These are phyloP conservation scores for Alexandromys fortis DNA, from an alignment of 2,113 vertebrate genomes.

Conservation along the genomic window DNA sequence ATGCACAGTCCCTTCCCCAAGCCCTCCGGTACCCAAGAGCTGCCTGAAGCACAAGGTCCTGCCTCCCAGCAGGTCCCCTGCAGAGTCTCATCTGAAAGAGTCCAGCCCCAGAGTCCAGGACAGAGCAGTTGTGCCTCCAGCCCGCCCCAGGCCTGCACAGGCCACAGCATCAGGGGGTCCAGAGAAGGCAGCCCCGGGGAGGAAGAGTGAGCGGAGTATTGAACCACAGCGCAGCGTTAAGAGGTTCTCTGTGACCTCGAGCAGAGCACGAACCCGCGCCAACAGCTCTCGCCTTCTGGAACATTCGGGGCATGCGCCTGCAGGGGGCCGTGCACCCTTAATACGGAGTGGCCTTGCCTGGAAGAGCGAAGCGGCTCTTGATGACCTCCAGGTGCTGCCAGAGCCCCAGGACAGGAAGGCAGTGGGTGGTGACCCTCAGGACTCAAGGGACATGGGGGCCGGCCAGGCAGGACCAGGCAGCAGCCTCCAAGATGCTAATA, in stretches of 20 bases:
- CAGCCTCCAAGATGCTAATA: conserved; percentile 30
- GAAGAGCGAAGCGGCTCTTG: conserved; percentile 80
- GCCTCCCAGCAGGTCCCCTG: not conserved
- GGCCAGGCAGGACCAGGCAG: not conserved
- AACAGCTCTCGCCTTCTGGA: conserved; percentile 85
- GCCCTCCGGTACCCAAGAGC: conserved; percentile 68
- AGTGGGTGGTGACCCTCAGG: conserved; percentile 56
- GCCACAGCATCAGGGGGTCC: not conserved
- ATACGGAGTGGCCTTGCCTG: conserved; percentile 62
- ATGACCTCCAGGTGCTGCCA: conserved; percentile 71
- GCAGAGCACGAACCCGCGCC: conserved; percentile 84
- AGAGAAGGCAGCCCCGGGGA: not conserved
- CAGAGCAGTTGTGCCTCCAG: not conserved
- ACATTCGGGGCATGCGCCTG: conserved; percentile 61
- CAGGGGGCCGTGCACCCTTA: conserved; percentile 66
- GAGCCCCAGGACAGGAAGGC: conserved; percentile 63
- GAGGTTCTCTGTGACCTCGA: conserved; percentile 88
- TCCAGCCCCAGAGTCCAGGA: conserved; percentile 37
- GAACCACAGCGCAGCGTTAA: conserved; percentile 56
- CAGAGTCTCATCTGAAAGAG: not conserved
- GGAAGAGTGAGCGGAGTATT: conserved; percentile 70
- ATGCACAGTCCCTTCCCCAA: conserved; percentile 3
- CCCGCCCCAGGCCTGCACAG: not conserved
- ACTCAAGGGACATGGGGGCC: not conserved
- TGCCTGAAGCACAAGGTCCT: conserved; percentile 72